Base-by-base conservation (phyloP, 2,888 invertebrate genomes). In the Nephrotoma guestfalica region DNA sequence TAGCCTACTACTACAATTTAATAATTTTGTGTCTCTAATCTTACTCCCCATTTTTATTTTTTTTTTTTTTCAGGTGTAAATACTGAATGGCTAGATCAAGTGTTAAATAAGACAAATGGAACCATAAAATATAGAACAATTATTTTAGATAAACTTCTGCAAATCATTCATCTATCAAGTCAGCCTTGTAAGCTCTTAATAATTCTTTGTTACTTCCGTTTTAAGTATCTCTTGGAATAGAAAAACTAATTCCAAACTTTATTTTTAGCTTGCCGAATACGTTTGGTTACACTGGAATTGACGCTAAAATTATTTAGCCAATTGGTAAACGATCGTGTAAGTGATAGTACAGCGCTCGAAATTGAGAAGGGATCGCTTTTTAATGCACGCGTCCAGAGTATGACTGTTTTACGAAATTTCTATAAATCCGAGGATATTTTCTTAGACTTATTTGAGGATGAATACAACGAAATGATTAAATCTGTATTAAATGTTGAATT, bases 351-450 rank as follows among this genome's bases (percentile, higher is more conserved):
- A 41, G 88, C 90, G 0, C 90, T 89, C 90, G 94, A 87, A 92
- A 92, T 89, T 89, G 93, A 92, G 47, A 91, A 93, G 91, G 89
- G 89, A 88, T 91, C 94, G 89, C 93, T 96, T 88, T 94, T 96
- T 91, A 92, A 95, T 89, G 95, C 96, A 4, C 93, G 94, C 88
- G 95, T 95, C 89, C 96, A 96, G 90, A 96, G 97, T 88, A 97
- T 97, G 86, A 94, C 96, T 0, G 93, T 97, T 43, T 93, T 99
- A 13, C 93, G 97, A 86, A 97, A 97, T 92, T 98, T 97, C 92
- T 98, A 98, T 92, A 98, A 98, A 94, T 97, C 97, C 89, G 99
- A 99, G 92, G 99, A 99, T 90, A 98, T 99, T 89, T 99, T 99
- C 92, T 92, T 99, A 87, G 99, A 99, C 91, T 96, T 99, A 94